phyloP scores from a whole-genome alignment of 1,140 invertebrate genomes.

The Chelonus insularis region DNA sequence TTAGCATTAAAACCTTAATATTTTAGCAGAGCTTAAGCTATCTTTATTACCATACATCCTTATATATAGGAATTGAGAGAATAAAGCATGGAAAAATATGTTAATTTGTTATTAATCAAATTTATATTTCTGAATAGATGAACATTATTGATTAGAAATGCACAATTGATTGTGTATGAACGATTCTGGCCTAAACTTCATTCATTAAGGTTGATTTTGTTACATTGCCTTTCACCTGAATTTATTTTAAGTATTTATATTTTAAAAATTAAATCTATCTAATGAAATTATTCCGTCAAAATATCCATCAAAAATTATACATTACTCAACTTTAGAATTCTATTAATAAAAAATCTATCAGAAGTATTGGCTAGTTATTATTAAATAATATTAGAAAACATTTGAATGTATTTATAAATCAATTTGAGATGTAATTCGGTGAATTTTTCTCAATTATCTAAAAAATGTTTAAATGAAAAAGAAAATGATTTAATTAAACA shows the following conservation, averaged over 20 bases:
- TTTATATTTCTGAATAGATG: constrained; percentile 35
- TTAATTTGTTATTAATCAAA: constrained; percentile 49
- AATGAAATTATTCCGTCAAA: constrained; percentile 13
- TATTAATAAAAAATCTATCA: constrained; percentile 11
- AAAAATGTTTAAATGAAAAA: neutral
- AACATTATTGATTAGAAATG: constrained; percentile 42
- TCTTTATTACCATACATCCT: no score
- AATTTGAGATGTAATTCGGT: neutral
- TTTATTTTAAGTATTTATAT: neutral
- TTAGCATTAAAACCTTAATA: constrained; percentile 17
- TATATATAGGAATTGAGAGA: constrained; percentile 53
- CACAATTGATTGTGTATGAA: constrained; percentile 48
- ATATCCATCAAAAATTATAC: neutral
- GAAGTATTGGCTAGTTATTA: neutral
- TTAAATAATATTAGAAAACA: neutral
- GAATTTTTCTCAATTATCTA: neutral
- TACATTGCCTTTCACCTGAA: constrained; percentile 29
- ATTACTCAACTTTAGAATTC: constrained; percentile 3
- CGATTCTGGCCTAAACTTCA: constrained; percentile 53
- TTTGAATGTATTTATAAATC: neutral
- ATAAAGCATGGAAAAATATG: constrained; percentile 30
- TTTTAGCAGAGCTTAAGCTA: neutral
- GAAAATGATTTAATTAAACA: neutral
- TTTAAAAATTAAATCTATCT: neutral
- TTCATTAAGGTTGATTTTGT: constrained; percentile 37